These are phyloP conservation scores for Rhagoletis pomonella DNA, from an alignment of 1,140 invertebrate species.

Conservation along the genomic window DNA sequence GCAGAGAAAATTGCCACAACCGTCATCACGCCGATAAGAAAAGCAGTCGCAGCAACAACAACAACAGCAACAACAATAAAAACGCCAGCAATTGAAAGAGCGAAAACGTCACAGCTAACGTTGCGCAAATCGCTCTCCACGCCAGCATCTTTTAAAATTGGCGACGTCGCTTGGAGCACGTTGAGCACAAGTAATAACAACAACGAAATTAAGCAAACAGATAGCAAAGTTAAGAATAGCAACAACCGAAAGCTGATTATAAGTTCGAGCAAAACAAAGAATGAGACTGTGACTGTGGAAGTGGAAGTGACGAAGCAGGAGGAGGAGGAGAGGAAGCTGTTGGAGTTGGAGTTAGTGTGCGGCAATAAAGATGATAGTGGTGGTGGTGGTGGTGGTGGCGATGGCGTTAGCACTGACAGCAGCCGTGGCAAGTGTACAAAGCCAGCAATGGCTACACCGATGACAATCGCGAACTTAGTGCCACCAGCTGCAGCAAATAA, in stretches of 20 bases:
- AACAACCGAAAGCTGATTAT: not conserved
- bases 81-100: not conserved
- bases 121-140: slow-evolving; percentile 35
- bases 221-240: not conserved
- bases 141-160: slow-evolving; percentile 29
- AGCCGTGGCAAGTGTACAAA: not conserved
- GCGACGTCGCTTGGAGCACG: not conserved
- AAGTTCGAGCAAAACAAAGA: not conserved
- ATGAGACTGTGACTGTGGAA: not conserved
- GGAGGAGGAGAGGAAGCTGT: not conserved
- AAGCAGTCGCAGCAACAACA: not conserved
- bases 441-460: not conserved
- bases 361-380: not conserved
- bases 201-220: not conserved
- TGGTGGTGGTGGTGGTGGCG: not conserved
- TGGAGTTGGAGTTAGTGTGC: not conserved
- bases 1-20: not conserved
- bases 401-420: not conserved
- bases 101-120: slow-evolving; percentile 9
- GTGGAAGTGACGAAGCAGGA: not conserved
- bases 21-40: no score
- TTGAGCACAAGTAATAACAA: not conserved
- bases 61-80: not conserved
- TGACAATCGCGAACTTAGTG: not conserved
- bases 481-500: not conserved